Conservation (phyloP, 2,797 vertebrate species). For the Typhlichthys subterraneus region DNA sequence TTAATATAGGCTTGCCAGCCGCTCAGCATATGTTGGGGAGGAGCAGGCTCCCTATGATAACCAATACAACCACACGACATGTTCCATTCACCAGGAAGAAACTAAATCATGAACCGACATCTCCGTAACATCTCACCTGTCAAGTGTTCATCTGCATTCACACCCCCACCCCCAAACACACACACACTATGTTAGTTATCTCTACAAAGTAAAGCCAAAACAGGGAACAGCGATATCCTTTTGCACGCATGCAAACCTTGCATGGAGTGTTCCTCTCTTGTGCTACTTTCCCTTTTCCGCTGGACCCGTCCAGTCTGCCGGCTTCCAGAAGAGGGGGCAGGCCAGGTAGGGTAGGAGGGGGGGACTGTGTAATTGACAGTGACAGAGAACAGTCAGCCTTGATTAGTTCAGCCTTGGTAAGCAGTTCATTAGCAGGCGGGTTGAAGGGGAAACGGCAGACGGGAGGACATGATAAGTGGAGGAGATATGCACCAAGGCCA, state of each 20-base stretch:
- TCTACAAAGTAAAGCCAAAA: constrained; percentile 4
- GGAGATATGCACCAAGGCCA: constrained; percentile 28
- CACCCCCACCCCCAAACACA: background rate
- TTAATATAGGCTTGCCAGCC: no score
- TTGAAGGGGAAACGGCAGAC: constrained; percentile 47
- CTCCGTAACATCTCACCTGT: constrained; percentile 10
- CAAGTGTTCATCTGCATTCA: constrained; percentile 28
- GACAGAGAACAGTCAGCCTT: constrained; percentile 82
- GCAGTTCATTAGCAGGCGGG: constrained; percentile 76
- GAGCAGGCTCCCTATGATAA: no score
- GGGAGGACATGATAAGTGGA: constrained; percentile 26
- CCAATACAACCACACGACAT: no score
- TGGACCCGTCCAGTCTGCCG: constrained; percentile 61
- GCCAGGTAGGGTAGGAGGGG: constrained; percentile 42
- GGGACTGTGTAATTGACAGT: constrained; percentile 79
- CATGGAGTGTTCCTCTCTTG: constrained; percentile 32
- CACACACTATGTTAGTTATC: constrained; percentile 17
- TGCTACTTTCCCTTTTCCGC: constrained; percentile 77
- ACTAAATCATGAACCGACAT: no score
- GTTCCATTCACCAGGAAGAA: no score
- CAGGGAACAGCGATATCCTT: constrained; percentile 33
- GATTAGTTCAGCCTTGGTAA: constrained; percentile 82
- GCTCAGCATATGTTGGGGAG: no score
- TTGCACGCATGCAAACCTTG: constrained; percentile 19
- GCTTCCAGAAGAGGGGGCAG: constrained; percentile 54